phyloP scores from a whole-genome alignment of 2,113 vertebrate species.

The Puma concolor region DNA sequence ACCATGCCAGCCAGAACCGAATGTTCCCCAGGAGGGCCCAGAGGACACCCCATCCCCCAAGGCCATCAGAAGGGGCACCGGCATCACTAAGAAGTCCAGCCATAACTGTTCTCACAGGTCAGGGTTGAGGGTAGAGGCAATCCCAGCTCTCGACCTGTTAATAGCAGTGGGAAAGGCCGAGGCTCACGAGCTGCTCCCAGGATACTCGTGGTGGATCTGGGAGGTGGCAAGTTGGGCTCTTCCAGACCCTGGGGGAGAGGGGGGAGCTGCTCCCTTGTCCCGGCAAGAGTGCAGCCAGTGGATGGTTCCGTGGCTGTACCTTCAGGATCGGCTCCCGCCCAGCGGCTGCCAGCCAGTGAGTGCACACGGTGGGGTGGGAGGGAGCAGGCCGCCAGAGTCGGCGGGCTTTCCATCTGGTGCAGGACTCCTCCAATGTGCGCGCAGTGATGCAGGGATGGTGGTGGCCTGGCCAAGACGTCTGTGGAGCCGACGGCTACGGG shows the following conservation, averaged over 20 bases:
- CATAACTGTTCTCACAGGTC: not conserved
- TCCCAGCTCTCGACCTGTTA: not conserved
- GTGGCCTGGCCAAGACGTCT: not conserved
- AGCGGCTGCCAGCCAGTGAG: not conserved
- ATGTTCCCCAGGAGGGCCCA: not conserved
- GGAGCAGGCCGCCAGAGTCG: no score
- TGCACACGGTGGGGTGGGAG: no score
- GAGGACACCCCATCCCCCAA: not conserved
- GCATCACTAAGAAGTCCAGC: not conserved
- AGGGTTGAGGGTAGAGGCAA: not conserved
- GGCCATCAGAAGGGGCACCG: not conserved
- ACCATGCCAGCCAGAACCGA: not conserved
- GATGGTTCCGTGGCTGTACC: accelerated
- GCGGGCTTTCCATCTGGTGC: not conserved
- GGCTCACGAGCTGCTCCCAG: accelerated
- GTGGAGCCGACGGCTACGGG: not conserved
- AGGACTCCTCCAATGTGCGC: accelerated
- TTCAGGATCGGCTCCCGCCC: not conserved
- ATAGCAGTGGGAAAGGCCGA: not conserved
- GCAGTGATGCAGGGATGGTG: not conserved
- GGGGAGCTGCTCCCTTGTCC: accelerated
- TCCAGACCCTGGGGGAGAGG: accelerated
- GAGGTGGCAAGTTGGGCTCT: not conserved
- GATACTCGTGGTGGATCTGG: not conserved
- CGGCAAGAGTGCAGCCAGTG: not conserved